These are phyloP conservation scores for Atrina japonica DNA, from an alignment of 2,888 invertebrate genomes.

Conservation along the genomic window DNA sequence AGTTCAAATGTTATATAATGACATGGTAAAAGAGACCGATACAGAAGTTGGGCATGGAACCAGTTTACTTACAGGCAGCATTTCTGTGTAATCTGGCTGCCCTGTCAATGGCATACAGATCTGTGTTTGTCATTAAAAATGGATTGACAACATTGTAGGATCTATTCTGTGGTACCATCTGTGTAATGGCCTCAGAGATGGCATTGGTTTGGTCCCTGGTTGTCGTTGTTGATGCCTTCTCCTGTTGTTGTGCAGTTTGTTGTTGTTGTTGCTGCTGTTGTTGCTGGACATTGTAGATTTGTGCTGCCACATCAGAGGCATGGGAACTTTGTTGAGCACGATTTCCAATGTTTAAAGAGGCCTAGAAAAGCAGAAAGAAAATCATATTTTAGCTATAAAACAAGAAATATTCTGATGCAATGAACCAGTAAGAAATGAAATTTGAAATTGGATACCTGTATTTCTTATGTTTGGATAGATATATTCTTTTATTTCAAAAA, in stretches of 20 bases:
- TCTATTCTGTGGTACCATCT: constrained; percentile 45
- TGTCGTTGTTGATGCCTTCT: constrained; percentile 44
- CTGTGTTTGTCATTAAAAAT: constrained; percentile 67
- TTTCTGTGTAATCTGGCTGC: constrained; percentile 86
- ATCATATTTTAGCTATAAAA: no score
- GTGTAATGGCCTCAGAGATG: constrained; percentile 45
- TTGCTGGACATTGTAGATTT: constrained; percentile 44
- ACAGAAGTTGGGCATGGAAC: no score
- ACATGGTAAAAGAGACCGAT: not conserved
- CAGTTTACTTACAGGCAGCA: constrained; percentile 84
- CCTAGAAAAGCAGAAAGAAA: no score
- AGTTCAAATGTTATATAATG: constrained; percentile 18
- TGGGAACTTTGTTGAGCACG: no score
- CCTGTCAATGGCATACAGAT: constrained; percentile 83
- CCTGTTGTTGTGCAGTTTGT: constrained; percentile 61
- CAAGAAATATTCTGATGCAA: no score
- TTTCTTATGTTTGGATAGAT: no score
- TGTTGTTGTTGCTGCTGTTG: constrained; percentile 46
- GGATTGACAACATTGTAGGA: constrained; percentile 50
- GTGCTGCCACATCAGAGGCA: constrained; percentile 38
- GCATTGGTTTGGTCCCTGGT: constrained; percentile 44
- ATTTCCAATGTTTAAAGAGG: no score
- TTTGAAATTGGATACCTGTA: no score
- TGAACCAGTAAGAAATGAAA: no score
- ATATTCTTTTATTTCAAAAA: no score